Conservation (phyloP, 2,888 invertebrate genomes). For the Drosophila kokeensis region DNA sequence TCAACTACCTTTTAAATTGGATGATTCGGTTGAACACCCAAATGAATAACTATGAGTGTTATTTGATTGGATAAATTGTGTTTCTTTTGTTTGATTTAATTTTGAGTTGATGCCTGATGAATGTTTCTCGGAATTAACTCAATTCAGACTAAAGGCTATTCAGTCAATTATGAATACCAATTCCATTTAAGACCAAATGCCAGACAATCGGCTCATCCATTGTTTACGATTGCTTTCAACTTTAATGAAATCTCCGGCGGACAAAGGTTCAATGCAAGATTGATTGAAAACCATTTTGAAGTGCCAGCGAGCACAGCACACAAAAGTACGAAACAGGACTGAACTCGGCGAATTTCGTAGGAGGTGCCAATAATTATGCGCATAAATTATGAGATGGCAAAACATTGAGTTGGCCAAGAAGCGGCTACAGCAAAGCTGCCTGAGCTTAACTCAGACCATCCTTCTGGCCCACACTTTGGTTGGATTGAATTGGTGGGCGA, state of each 20-base stretch:
- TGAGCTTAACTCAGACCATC: slow-evolving; percentile 22
- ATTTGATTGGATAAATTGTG: slow-evolving; percentile 35
- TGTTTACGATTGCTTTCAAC: slow-evolving; percentile 60
- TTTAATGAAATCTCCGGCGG: slow-evolving; percentile 75
- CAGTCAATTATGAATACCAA: slow-evolving; percentile 73
- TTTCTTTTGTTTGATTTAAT: slow-evolving; percentile 55
- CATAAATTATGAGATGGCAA: slow-evolving; percentile 68
- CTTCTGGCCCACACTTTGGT: slow-evolving; percentile 19
- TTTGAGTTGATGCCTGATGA: slow-evolving; percentile 26
- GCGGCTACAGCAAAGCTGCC: slow-evolving; percentile 28
- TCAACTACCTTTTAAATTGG: background rate
- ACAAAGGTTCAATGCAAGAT: slow-evolving; percentile 79
- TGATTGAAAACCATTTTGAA: slow-evolving; percentile 75
- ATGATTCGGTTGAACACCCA: slow-evolving; percentile 5
- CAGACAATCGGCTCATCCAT: slow-evolving; percentile 46
- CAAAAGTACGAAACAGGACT: slow-evolving; percentile 4
- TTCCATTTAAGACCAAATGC: slow-evolving; percentile 64
- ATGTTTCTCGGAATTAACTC: background rate
- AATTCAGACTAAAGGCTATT: slow-evolving; percentile 44
- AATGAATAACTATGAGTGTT: background rate
- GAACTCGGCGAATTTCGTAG: background rate
- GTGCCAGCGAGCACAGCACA: slow-evolving; percentile 44
- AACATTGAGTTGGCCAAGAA: slow-evolving; percentile 26
- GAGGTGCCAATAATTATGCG: slow-evolving; percentile 72
- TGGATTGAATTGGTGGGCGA: background rate